Evolutionary conservation across 2,113 vertebrate genomes (phyloP), one percentile per base, ranked within the genome.

Genomic region (Chaenocephalus aceratus): DNA sequence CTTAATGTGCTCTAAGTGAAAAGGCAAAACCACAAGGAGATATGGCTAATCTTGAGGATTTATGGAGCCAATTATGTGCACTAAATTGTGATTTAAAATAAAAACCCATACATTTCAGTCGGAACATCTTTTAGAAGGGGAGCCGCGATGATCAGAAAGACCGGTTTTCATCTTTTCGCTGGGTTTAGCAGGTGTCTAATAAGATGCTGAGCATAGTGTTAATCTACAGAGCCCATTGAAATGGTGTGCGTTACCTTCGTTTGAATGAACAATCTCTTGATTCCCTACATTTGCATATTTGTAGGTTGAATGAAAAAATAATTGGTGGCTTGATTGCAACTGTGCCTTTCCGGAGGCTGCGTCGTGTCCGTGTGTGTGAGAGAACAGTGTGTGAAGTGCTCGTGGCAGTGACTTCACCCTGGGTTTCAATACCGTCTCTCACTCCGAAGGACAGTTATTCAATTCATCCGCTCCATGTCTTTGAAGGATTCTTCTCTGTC

Each of bases 401-500:
- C 44, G 34, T 72, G 44, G 49, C 49, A 77, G 49, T 64, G 65
- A 21, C 71, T 78, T 62, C n/a, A 73, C 54, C 26, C 15, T 41
- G 23, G 21, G 46, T 65, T 64, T 78, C 57, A 30, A 48, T 13
- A 6, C 44, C 23, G 23, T 73, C 5, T 58, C 79, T 65, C 83
- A 72, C 62, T 84, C 65, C 65, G 80, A 79, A 87, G 90, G 53
- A 84, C 51, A 70, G 72, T 86, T 78, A 41, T 85, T 88, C 82
- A 84, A 74, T 77, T 91, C 75, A 71, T 85, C 88, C 78, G 51
- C 88, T 88, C 34, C 10, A 80, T 72, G n/a, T 3, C 69, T 86
- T 59, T 59, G 74, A 63, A 82, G 83, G 86, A 88, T 79, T 86
- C 75, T 75, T 72, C 56, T 62, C 57, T 76, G 48, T 58, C 83